Conservation (phyloP, 2,113 vertebrate species). For the Thymallus thymallus region DNA sequence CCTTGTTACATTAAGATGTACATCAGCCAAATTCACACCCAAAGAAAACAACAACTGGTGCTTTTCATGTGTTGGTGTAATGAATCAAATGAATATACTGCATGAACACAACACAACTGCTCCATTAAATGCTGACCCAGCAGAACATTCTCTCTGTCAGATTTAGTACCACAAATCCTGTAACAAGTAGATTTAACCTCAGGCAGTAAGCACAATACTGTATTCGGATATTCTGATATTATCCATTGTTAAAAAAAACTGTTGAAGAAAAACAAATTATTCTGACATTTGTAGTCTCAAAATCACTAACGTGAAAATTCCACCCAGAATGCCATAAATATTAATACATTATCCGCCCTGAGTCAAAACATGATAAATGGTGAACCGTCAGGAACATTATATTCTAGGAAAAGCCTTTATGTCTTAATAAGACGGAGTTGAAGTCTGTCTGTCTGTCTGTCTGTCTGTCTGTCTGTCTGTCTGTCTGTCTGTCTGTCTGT, state of each 20-base stretch:
- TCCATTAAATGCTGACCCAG: not conserved
- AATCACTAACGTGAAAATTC: not conserved
- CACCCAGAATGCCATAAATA: not conserved
- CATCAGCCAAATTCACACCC: slow-evolving; percentile 3
- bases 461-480: not conserved
- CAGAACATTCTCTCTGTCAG: not conserved
- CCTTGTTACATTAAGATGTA: not conserved
- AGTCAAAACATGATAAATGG: not conserved
- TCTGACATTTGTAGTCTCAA: not conserved
- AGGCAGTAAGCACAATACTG: not conserved
- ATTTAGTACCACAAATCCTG: not conserved
- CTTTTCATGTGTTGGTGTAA: not conserved
- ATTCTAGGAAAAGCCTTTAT: not conserved
- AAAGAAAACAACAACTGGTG: slow-evolving; percentile 11
- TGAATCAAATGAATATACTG: not conserved
- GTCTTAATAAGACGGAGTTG: not conserved
- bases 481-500: not conserved
- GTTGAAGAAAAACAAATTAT: not conserved
- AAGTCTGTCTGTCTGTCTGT: not conserved
- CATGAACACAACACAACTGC: not conserved
- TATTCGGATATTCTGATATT: not conserved
- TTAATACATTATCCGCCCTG: not conserved
- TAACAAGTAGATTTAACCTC: not conserved
- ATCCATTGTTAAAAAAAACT: too few species aligned
- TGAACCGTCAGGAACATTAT: not conserved